Evolutionary conservation across 2,888 invertebrate genomes (phyloP), one percentile per base, ranked within the genome.

Genomic region (Arrhopalites spinosus): DNA sequence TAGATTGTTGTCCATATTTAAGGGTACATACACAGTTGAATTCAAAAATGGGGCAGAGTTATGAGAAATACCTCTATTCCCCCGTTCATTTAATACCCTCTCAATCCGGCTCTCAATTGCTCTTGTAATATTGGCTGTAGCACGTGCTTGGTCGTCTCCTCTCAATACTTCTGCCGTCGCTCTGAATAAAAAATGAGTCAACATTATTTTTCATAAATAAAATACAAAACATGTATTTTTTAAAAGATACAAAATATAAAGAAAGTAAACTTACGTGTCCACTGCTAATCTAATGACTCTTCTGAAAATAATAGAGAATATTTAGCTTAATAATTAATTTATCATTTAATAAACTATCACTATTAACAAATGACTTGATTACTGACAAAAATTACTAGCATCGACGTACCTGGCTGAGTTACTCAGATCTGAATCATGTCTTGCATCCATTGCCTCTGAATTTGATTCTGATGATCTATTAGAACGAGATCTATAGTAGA

Each of bases 21-120:
- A 2, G 2, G 68, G 61, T 8, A 47, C 27, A 47, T 66, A 67
- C 25, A 23, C 66, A 2, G 64, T 29, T 3, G 75, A 53, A 29
- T 47, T 53, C 3, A 64, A 17, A 45, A 61, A 63, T 67, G 78
- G 68, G 50, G 74, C 29, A 56, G 79, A 56, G 73, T 43, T 27
- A 5, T 67, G 47, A 47, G 50, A 25, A 29, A 71, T 76, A 25
- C 81, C 81, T 11, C 81, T 53, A 77, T 80, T 81, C 13, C 80
- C 80, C 25, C 80, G 50, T 71, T 82, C 81, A 73, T 82, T 82
- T 20, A 82, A 76, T 13, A 82, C 82, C 69, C 82, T 64, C 69
- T 82, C 82, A 50, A 82, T 82, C 53, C 82, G 71, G 59, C 80
- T 80, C 56, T 82, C 82, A 30, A 82, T 80, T 7, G 82, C 81